These are phyloP conservation scores for Dunckerocampus dactyliophorus DNA, from an alignment of 2,113 vertebrate species.

Conservation along the genomic window DNA sequence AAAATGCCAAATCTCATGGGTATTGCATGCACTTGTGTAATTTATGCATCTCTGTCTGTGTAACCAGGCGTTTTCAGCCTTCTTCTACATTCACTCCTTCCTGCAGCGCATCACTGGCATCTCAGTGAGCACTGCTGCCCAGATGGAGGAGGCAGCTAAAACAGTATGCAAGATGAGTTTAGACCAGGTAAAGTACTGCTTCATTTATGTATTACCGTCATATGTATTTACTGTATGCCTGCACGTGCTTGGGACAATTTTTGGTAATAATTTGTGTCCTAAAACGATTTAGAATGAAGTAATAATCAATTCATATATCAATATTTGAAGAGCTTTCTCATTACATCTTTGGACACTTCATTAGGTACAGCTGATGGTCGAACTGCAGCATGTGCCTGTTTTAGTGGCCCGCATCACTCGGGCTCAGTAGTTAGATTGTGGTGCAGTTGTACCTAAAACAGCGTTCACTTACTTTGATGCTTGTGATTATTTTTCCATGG, in stretches of 20 bases:
- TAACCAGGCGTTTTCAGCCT: conserved; percentile 89
- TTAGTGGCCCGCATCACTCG: too few relatives aligned
- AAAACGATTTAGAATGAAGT: too few relatives aligned
- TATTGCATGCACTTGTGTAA: neutral
- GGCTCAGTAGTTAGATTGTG: too few relatives aligned
- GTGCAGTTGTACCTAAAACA: too few relatives aligned
- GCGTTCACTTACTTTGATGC: neutral
- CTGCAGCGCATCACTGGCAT: conserved; percentile 70
- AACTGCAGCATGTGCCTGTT: too few relatives aligned
- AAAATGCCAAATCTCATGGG: neutral
- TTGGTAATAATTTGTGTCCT: too few relatives aligned
- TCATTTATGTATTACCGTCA: neutral
- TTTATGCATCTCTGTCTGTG: neutral
- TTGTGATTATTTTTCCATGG: neutral
- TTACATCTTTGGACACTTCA: too few relatives aligned
- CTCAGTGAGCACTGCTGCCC: conserved; percentile 53
- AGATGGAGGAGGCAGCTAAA: conserved; percentile 67
- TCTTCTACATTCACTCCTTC: conserved; percentile 85
- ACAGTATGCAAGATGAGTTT: conserved; percentile 76
- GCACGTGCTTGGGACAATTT: neutral
- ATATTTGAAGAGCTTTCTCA: too few relatives aligned
- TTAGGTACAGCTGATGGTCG: too few relatives aligned
- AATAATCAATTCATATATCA: too few relatives aligned
- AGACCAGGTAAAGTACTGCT: conserved; percentile 63
- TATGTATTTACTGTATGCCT: neutral